Evolutionary conservation across 2,888 invertebrate species (phyloP), one percentile per base, ranked within the genome.

Genomic region (Melinaea marsaeus): DNA sequence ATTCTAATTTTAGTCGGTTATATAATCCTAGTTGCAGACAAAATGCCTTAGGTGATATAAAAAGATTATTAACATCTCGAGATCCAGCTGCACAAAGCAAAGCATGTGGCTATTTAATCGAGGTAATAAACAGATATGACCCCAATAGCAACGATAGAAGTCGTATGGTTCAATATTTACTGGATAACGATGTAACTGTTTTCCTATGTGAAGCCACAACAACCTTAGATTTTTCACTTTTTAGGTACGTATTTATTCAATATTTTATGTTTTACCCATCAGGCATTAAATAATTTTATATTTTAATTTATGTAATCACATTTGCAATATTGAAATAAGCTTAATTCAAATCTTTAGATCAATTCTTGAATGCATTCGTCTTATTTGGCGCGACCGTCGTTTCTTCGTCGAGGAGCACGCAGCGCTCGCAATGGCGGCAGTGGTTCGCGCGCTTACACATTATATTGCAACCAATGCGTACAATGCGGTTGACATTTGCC

Each of bases 151-250:
- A 74, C 7, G 86, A 89, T 69, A 79, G 82, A 58, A 71, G 67
- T 57, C 77, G 76, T 13, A 79, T 86, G 74, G 71, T 88, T 13
- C 81, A 86, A 72, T 86, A 88, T 75, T 77, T 90, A 63, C 69
- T 90, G 58, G 84, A 87, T 22, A 89, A 87, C 66, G 90, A 90
- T 69, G 86, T 89, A 47, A 83, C 80, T 3, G 84, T 89, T 47
- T 90, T 90, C 73, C 77, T 90, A 11, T 89, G 90, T 70, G 90
- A 89, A 77, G 87, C 88, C 34, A 87, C 83, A 48, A 82, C 88
- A 9, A 90, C 90, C 69, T 79, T 90, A 72, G 88, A 89, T 70
- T 86, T 84, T 68, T 72, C 79, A 13, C 76, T 90, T 34, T 89
- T 88, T 71, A 83, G 78, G 90, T 89, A 68, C 65, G 79, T 74